Evolutionary conservation across 2,113 vertebrate species (phyloP), one percentile per base, ranked within the genome.

Genomic region (Seriola dumerili): DNA sequence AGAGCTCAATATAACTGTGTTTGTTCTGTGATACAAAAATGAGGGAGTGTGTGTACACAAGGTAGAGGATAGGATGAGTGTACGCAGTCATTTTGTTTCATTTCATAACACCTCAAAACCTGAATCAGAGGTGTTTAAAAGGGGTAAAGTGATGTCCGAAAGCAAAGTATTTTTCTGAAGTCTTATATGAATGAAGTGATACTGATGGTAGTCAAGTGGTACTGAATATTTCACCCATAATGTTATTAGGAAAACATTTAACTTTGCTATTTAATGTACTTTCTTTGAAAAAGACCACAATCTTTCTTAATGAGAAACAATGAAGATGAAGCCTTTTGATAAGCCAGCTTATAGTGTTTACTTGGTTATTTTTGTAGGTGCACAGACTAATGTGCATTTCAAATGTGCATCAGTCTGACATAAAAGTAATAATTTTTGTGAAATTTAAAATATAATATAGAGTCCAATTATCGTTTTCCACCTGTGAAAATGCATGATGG

Each of bases 1-100:
- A 34, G 21, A 50, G 46, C 42, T 59, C 59, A 74, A 21, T 72
- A 72, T 78, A 52, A 46, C 59, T 70, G 36, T 70, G 36, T 74
- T 65, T 48, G 42, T 46, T n/a, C 38, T 67, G 55, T 16, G 48
- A 44, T 64, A 34, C 11, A 4, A 36, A 29, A n/a, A 11, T 21
- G 29, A 48, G 44, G 9, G 21, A 19, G 61, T 10, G 16, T 14
- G 59, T 44, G 62, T 16, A 21, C 29, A 62, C 0, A 0, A 34
- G 76, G 16, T n/a, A 17, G 16, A 48, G 62, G 44, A 55, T 46
- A 40, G n/a, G 36, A 50, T 0, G 21, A 38, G 8, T 48, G 21
- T 54, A 4, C 11, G 3, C 17, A 13, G 50, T 4, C 5, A 64
- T 23, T 34, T 57, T 54, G 25, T 52, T 67, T 57, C 1, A 62